Evolutionary conservation across 2,113 vertebrate species (phyloP).

Genomic region (Ornithorhynchus anatinus): DNA sequence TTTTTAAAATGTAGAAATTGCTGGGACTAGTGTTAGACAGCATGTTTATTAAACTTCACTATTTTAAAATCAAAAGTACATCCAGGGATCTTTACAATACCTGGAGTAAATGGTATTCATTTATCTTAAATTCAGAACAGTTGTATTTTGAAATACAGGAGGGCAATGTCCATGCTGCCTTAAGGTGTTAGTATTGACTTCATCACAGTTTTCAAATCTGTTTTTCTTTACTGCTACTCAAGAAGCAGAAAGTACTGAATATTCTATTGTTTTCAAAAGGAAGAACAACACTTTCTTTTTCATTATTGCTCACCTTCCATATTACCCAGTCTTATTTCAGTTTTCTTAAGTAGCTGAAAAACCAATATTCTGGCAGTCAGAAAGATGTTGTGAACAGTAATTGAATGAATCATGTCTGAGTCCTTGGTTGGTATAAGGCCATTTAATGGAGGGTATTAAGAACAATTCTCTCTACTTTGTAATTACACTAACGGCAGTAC

Average conservation of each 20-base stretch:
- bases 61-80: not conserved
- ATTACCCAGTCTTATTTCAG: constrained; percentile 52
- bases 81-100: not conserved
- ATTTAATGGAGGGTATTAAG: constrained; percentile 55
- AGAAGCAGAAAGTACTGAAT: constrained; percentile 25
- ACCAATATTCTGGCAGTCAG: constrained; percentile 49
- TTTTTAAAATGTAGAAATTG: constrained; percentile 30
- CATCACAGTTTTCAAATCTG: not conserved
- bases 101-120: not conserved
- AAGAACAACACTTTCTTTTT: constrained; percentile 13
- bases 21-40: not conserved
- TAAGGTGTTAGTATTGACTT: constrained; percentile 17
- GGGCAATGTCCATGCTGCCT: not conserved
- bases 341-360: constrained; percentile 50
- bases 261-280: constrained; percentile 1
- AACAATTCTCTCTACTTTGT: constrained; percentile 55
- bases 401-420: constrained; percentile 56
- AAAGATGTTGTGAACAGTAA: constrained; percentile 60
- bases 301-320: constrained; percentile 42
- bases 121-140: constrained; percentile 33
- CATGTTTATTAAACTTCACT: not conserved
- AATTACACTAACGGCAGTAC: constrained; percentile 27
- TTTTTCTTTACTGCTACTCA: not conserved
- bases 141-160: constrained; percentile 10
- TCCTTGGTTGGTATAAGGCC: constrained; percentile 30